Base-by-base conservation (phyloP, 2,888 invertebrate genomes). In the Gryllus longicercus region DNA sequence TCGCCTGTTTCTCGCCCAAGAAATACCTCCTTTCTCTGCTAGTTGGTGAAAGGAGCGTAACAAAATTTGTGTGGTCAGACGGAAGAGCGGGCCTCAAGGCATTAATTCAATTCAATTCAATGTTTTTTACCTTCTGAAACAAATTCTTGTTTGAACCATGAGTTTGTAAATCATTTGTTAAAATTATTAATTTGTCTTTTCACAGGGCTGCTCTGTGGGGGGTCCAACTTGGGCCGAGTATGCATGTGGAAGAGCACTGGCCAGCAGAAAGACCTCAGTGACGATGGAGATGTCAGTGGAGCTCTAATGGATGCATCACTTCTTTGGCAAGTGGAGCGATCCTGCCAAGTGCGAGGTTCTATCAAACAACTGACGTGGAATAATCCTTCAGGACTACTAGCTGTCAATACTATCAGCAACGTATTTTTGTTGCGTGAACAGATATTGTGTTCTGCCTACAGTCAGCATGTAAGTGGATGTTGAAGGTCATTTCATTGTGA, bases 361-460 rank as follows among this genome's bases (percentile, higher is more conserved):
- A 82, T 85, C 18, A 84, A 84, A 80, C 80, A 83, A 23, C 91
- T 94, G 76, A 90, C 90, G 83, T 96, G 95, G 96, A 95, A 94
- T 74, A 93, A 92, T 76, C 90, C 92, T 84, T 91, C 91, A 85
- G 93, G 94, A 2, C 88, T 94, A 78, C 88, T 95, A 80, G 92
- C 94, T 84, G 95, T 95, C 2, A 95, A 95, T 87, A 94, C 95
- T 84, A 92, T 95, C 79, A 93, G 95, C 51, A 94, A 93, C 86
- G 94, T 96, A 21, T 96, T 93, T 85, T 93, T 99, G 82, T 89
- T 99, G 83, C 91, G 93, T 84, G 97, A 98, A 85, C 97, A 97
- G 86, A 92, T 93, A 74, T 92, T 96, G 82, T 93, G 94, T 83
- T 94, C 94, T 84, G 92, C 92, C 80, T 96, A 93, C 86, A 92